These are phyloP conservation scores for Orchestia grillus DNA, from an alignment of 1,140 invertebrate species.

Conservation along the genomic window DNA sequence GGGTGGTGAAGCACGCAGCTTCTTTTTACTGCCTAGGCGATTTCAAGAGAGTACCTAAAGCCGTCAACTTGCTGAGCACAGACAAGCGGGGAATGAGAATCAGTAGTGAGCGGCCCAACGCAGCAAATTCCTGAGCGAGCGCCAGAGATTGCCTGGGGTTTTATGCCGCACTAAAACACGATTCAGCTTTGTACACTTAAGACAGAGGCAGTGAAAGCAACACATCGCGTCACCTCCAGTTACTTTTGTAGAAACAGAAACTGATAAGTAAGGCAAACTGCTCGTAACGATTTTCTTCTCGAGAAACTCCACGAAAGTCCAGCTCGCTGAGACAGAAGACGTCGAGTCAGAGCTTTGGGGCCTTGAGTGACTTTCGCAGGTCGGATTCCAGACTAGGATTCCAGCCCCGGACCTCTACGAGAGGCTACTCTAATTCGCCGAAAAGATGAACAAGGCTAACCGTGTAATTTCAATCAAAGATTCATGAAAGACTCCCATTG, in stretches of 20 bases:
- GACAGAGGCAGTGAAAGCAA: neutral
- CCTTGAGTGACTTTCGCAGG: neutral
- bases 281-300: neutral
- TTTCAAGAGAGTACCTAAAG: conserved; percentile 1
- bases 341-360: neutral
- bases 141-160: conserved; percentile 24
- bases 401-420: neutral
- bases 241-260: neutral
- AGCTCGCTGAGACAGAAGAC: neutral
- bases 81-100: conserved; percentile 21
- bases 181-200: conserved; percentile 1
- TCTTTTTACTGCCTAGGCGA: neutral
- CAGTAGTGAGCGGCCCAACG: neutral
- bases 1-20: neutral
- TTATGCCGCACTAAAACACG: conserved; percentile 6
- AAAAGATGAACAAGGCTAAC: neutral
- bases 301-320: neutral
- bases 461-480: neutral
- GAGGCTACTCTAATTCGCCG: neutral
- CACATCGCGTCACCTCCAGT: conserved; percentile 4
- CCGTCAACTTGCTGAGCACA: neutral
- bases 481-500: neutral
- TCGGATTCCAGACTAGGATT: neutral
- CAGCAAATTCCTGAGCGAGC: neutral
- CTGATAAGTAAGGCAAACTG: neutral